Evolutionary conservation across 1,140 invertebrate genomes (phyloP).

Genomic region (Harlomillsia oculata): DNA sequence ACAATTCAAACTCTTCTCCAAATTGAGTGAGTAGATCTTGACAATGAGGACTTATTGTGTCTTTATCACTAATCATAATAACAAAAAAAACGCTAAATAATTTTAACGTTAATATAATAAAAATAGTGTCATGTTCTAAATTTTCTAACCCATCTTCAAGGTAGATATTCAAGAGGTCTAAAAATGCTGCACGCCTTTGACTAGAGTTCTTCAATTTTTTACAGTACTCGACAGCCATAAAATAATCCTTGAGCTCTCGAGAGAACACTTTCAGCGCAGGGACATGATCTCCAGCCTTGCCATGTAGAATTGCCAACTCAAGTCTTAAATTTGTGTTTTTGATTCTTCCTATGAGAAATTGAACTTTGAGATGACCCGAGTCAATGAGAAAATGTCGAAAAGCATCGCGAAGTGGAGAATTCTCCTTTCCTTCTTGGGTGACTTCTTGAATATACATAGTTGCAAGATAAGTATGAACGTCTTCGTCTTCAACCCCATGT

Average conservation of each 20-base stretch:
- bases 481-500: slow-evolving; percentile 23
- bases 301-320: slow-evolving; percentile 33
- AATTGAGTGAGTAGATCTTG: slow-evolving; percentile 19
- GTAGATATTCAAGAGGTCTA: slow-evolving; percentile 29
- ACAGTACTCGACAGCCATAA: slow-evolving; percentile 31
- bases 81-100: not conserved
- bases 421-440: not conserved
- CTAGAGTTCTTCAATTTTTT: slow-evolving; percentile 13
- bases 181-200: slow-evolving; percentile 22
- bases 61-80: not conserved
- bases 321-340: slow-evolving; percentile 22
- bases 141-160: slow-evolving; percentile 1
- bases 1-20: slow-evolving; percentile 32
- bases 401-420: not conserved
- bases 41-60: slow-evolving; percentile 9
- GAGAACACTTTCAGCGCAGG: slow-evolving; percentile 27
- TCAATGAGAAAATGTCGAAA: slow-evolving; percentile 29
- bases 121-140: too few relatives aligned
- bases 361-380: slow-evolving; percentile 27
- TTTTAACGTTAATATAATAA: slow-evolving; percentile 1
- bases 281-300: slow-evolving; percentile 35
- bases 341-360: slow-evolving; percentile 31
- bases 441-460: slow-evolving; percentile 31
- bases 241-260: slow-evolving; percentile 29
- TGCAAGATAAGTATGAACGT: slow-evolving; percentile 33